Conservation (phyloP, 2,113 vertebrate genomes). For the Narcine bancroftii region DNA sequence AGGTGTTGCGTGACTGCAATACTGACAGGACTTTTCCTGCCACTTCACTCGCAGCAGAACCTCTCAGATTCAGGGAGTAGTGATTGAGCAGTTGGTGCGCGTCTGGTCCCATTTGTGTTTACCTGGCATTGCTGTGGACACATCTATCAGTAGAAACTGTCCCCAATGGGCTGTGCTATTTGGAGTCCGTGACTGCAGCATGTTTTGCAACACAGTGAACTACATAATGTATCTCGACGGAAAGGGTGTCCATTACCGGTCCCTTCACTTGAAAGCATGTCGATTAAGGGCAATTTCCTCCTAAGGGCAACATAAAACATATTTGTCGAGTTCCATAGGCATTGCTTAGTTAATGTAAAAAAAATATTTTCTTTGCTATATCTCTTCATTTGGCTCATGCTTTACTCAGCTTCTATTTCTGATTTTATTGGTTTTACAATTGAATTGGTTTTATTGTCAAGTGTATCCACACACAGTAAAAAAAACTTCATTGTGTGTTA, state of each 20-base stretch:
- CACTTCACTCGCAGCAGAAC: background rate
- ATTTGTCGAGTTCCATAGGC: background rate
- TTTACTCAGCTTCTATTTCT: no score
- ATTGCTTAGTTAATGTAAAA: constrained; percentile 2
- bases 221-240: constrained; percentile 2
- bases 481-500: no score
- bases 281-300: constrained; percentile 33
- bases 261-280: background rate
- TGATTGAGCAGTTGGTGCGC: background rate
- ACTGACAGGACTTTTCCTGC: background rate
- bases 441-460: no score
- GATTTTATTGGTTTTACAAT: background rate
- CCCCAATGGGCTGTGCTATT: background rate
- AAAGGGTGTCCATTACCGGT: constrained; percentile 20
- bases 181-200: background rate
- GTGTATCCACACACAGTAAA: no score
- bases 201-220: background rate
- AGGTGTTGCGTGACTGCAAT: background rate
- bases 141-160: background rate
- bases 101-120: background rate
- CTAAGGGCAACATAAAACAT: constrained; percentile 5
- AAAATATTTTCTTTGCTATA: background rate
- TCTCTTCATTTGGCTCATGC: background rate
- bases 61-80: background rate
- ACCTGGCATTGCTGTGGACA: constrained; percentile 1